A percentile compares a stretch with the other conserved stretches of the same genome.
phyloP scores from a whole-genome alignment of 2,797 vertebrate species.

The Notamacropus eugenii region DNA sequence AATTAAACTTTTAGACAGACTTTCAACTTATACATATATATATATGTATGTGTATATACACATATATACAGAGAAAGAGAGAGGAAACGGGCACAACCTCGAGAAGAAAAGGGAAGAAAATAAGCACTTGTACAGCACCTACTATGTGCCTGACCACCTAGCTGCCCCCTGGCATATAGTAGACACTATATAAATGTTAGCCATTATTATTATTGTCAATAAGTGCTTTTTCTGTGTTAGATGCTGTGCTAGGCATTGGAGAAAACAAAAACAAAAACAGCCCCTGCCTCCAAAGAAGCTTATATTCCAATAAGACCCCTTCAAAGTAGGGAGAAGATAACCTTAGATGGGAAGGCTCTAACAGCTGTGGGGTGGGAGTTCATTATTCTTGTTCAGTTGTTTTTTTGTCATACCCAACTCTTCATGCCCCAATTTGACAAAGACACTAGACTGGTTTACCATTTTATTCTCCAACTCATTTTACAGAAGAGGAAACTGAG shows the following conservation, averaged over 20 bases:
- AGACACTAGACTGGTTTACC: too few relatives aligned
- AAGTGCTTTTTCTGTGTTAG: neutral
- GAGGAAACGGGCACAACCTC: neutral
- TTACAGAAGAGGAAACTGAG: neutral
- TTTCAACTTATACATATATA: neutral
- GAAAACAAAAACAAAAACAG: conserved; percentile 7
- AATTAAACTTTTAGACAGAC: neutral
- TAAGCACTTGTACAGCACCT: neutral
- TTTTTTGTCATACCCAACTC: too few relatives aligned
- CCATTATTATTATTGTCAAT: too few relatives aligned
- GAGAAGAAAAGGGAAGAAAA: neutral
- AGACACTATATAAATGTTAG: neutral
- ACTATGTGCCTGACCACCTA: too few relatives aligned
- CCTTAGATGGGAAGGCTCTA: too few relatives aligned
- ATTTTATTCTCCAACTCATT: too few relatives aligned
- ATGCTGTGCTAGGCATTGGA: neutral
- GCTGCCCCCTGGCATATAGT: neutral
- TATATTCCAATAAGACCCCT: neutral
- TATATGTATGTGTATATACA: too few relatives aligned
- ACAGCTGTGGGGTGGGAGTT: too few relatives aligned
- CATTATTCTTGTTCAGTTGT: too few relatives aligned
- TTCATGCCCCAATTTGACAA: too few relatives aligned
- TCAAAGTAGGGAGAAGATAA: too few relatives aligned
- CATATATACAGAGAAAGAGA: too few relatives aligned
- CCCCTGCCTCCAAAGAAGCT: neutral